Percentiles rank a stretch among this genome's conserved stretches.
Evolutionary conservation across 2,888 invertebrate species (phyloP).

Genomic region (Noctua pronuba): DNA sequence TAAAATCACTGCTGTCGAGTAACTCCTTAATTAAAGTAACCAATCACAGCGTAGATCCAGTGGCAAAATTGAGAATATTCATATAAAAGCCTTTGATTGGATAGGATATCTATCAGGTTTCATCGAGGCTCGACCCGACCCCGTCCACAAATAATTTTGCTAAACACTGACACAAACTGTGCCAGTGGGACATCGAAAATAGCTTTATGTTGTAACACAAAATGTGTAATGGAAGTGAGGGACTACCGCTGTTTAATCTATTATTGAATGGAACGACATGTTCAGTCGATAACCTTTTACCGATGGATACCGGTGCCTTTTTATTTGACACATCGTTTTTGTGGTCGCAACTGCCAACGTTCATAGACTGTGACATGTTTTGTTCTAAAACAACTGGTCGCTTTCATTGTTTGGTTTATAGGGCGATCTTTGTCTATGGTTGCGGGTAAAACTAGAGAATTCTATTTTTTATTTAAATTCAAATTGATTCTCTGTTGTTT

Average conservation of each 20-base stretch:
- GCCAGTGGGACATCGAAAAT: conserved; percentile 64
- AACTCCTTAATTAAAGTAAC: conserved; percentile 2
- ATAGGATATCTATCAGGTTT: conserved; percentile 67
- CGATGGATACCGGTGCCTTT: conserved; percentile 1
- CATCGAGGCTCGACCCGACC: conserved; percentile 66
- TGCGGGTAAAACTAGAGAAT: background rate
- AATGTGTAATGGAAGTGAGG: conserved; percentile 49
- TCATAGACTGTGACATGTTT: conserved; percentile 6
- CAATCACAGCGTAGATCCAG: conserved; percentile 11
- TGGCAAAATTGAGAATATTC: conserved; percentile 42
- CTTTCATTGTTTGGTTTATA: conserved; percentile 21
- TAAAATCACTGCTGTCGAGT: background rate
- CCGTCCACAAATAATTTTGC: conserved; percentile 68
- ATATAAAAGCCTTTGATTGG: conserved; percentile 64
- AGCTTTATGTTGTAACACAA: conserved; percentile 42
- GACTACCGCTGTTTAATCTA: conserved; percentile 42
- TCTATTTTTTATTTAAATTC: background rate
- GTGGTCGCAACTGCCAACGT: background rate
- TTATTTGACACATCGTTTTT: conserved; percentile 15
- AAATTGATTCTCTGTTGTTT: background rate
- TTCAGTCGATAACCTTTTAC: conserved; percentile 39
- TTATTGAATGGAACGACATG: conserved; percentile 48
- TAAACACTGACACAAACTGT: conserved; percentile 58
- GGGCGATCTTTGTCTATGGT: conserved; percentile 10
- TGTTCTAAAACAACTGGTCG: conserved; percentile 21